phyloP scores from a whole-genome alignment of 2,888 invertebrate species.

The Cactoblastis cactorum region DNA sequence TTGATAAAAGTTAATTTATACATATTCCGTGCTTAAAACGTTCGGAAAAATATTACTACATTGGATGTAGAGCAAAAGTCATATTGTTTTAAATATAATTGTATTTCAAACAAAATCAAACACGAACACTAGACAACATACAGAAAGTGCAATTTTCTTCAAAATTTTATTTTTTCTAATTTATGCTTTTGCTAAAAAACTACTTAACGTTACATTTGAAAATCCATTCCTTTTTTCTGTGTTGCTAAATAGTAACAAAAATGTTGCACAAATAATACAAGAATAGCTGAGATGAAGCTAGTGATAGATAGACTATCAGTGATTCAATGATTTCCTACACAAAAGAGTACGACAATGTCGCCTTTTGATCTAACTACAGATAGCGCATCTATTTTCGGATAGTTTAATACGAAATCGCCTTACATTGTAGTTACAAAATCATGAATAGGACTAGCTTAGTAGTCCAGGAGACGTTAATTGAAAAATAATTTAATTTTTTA shows the following conservation, averaged over 20 bases:
- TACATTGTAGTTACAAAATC: slow-evolving; percentile 42
- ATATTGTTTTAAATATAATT: too few relatives aligned
- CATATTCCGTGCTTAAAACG: too few relatives aligned
- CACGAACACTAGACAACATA: too few relatives aligned
- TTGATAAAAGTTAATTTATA: too few relatives aligned
- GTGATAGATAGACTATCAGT: too few relatives aligned
- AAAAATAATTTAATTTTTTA: too few relatives aligned
- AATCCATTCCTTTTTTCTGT: neutral
- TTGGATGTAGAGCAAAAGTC: too few relatives aligned
- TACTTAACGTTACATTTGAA: too few relatives aligned
- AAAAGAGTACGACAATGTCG: slow-evolving; percentile 44
- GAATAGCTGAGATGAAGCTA: slow-evolving; percentile 53
- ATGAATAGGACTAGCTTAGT: neutral
- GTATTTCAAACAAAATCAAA: too few relatives aligned
- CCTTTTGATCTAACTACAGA: slow-evolving; percentile 45
- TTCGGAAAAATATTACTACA: too few relatives aligned
- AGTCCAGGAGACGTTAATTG: slow-evolving; percentile 9
- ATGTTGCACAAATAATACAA: slow-evolving; percentile 22
- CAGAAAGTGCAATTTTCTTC: too few relatives aligned
- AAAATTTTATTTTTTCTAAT: neutral
- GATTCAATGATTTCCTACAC: slow-evolving; percentile 39
- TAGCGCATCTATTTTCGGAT: slow-evolving; percentile 50
- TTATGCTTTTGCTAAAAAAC: too few relatives aligned
- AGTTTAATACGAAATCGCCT: slow-evolving; percentile 40
- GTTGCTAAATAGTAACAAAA: slow-evolving; percentile 10